Percentiles rank a stretch among this genome's conserved stretches.
Evolutionary conservation across 2,113 vertebrate species (phyloP).

Genomic region (Nothobranchius kuhntae): DNA sequence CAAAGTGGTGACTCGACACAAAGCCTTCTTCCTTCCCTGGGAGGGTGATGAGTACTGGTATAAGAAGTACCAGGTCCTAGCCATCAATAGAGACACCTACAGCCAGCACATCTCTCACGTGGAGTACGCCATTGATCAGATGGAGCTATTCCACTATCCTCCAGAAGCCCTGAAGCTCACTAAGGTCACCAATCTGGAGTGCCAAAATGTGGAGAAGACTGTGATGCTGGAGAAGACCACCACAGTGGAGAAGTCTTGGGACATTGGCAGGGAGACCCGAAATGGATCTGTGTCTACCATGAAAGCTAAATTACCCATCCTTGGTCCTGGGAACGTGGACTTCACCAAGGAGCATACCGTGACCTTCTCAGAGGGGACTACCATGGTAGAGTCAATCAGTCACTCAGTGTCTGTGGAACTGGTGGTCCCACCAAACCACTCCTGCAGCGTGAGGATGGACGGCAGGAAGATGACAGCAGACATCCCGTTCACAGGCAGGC

Average conservation of each 20-base stretch:
- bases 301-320: constrained; percentile 73
- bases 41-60: constrained; percentile 81
- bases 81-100: constrained; percentile 72
- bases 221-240: constrained; percentile 72
- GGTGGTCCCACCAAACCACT: constrained; percentile 73
- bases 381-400: constrained; percentile 59
- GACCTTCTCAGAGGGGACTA: constrained; percentile 73
- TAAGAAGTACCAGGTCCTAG: constrained; percentile 76
- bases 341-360: constrained; percentile 73
- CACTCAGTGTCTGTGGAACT: constrained; percentile 69
- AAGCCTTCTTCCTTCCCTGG: constrained; percentile 80
- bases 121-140: constrained; percentile 69
- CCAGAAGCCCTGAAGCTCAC: constrained; percentile 73
- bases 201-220: constrained; percentile 65
- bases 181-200: constrained; percentile 77
- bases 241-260: constrained; percentile 70
- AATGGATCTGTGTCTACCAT: constrained; percentile 72
- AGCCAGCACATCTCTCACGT: constrained; percentile 78
- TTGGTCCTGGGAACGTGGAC: constrained; percentile 61
- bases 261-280: constrained; percentile 68
- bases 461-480: constrained; percentile 75
- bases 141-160: constrained; percentile 72
- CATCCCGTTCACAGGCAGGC: constrained; percentile 73
- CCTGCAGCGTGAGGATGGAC: constrained; percentile 74
- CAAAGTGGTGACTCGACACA: constrained; percentile 72